Evolutionary conservation across 2,113 vertebrate species (phyloP).

Genomic region (Pomatostomus ruficeps): DNA sequence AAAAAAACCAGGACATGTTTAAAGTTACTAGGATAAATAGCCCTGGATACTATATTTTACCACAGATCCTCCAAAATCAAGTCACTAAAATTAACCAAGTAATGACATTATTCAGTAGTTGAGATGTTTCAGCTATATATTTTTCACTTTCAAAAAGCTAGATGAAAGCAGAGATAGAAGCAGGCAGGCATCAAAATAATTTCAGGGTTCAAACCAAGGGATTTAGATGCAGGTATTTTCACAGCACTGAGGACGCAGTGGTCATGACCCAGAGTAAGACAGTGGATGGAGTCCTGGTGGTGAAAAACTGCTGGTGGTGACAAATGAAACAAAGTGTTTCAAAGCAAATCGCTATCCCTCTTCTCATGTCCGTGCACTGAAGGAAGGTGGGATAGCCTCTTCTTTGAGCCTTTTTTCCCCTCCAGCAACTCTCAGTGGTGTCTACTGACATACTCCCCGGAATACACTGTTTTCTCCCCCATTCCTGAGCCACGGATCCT

Average conservation of each 20-base stretch:
- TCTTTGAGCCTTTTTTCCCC: background rate
- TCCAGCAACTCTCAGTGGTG: background rate
- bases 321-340: background rate
- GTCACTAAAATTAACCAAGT: background rate
- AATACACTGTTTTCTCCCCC: background rate
- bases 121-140: background rate
- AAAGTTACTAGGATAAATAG: background rate
- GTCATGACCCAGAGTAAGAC: background rate
- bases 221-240: background rate
- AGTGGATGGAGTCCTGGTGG: rapidly evolving
- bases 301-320: background rate
- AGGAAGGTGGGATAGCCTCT: background rate
- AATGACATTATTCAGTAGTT: background rate
- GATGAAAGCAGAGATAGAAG: background rate
- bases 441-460: background rate
- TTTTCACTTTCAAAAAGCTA: background rate
- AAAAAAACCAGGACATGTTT: background rate
- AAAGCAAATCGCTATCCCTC: background rate
- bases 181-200: background rate
- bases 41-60: background rate
- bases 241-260: background rate
- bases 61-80: background rate
- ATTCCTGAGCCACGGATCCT: background rate
- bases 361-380: background rate
- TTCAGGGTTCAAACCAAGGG: background rate